Conservation (phyloP, 2,797 vertebrate genomes). For the Astyanax mexicanus region DNA sequence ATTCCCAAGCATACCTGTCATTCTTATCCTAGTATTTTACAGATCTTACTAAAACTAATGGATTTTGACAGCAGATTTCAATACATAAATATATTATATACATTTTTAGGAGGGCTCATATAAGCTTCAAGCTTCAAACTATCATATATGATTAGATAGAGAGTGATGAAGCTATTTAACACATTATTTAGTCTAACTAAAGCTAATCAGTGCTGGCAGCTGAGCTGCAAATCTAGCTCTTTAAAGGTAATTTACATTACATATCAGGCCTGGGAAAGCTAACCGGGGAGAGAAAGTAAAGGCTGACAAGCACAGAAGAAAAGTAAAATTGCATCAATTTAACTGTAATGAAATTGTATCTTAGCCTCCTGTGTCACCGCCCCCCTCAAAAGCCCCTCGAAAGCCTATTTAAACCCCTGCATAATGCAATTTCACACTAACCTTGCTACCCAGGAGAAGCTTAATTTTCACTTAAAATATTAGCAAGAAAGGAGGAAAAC, state of each 20-base stretch:
- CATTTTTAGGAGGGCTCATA: not conserved
- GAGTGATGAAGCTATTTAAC: constrained; percentile 45
- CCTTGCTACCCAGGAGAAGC: constrained; percentile 41
- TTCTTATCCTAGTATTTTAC: constrained; percentile 10
- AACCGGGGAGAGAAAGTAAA: constrained; percentile 20
- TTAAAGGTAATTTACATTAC: constrained; percentile 53
- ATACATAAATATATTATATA: not conserved
- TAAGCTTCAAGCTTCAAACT: constrained; percentile 30
- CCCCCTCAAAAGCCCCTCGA: constrained; percentile 44
- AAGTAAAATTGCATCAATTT: constrained; percentile 43
- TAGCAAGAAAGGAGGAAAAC: constrained; percentile 17
- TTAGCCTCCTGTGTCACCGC: constrained; percentile 20
- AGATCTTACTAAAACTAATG: not conserved
- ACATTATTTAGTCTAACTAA: constrained; percentile 45
- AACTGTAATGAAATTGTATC: constrained; percentile 55
- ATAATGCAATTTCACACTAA: constrained; percentile 46
- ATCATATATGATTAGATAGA: constrained; percentile 49
- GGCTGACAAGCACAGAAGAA: constrained; percentile 5
- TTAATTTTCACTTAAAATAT: constrained; percentile 41
- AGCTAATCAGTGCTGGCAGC: constrained; percentile 52
- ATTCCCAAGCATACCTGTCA: not conserved
- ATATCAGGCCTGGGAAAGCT: constrained; percentile 24
- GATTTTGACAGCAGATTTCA: constrained; percentile 6
- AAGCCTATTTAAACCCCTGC: constrained; percentile 37
- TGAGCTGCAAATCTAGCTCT: constrained; percentile 35